Evolutionary conservation across 2,113 vertebrate species (phyloP).

Genomic region (Seriola aureovittata): DNA sequence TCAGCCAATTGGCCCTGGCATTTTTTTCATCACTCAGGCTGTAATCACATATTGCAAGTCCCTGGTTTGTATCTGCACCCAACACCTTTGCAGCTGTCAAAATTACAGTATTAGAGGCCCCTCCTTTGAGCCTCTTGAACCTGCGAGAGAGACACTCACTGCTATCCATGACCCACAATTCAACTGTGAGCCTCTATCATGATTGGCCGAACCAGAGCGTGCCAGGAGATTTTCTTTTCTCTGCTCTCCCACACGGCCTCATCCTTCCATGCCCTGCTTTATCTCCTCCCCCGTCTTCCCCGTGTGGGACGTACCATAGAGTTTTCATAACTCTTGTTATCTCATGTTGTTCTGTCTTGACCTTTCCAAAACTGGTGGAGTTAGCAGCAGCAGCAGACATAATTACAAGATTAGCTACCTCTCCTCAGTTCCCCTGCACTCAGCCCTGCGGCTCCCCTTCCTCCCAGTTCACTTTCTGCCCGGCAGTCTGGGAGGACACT

Average conservation of each 20-base stretch:
- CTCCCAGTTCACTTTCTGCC: slow-evolving; percentile 20
- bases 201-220: slow-evolving; percentile 16
- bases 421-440: slow-evolving; percentile 17
- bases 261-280: slow-evolving; percentile 26
- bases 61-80: slow-evolving; percentile 15
- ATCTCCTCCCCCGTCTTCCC: slow-evolving; percentile 37
- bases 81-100: slow-evolving; percentile 16
- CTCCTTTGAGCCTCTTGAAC: slow-evolving; percentile 25
- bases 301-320: slow-evolving; percentile 8
- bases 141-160: slow-evolving; percentile 14
- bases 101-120: neutral
- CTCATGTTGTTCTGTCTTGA: slow-evolving; percentile 54
- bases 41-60: neutral
- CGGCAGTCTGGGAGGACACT: slow-evolving; percentile 15
- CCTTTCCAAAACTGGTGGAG: slow-evolving; percentile 50
- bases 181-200: slow-evolving; percentile 15
- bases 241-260: slow-evolving; percentile 7
- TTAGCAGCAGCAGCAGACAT: slow-evolving; percentile 46
- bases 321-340: slow-evolving; percentile 68
- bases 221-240: neutral
- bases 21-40: neutral
- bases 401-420: slow-evolving; percentile 70
- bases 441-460: slow-evolving; percentile 32
- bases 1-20: neutral
- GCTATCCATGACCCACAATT: slow-evolving; percentile 30